Evolutionary conservation across 2,888 invertebrate species (phyloP).

Genomic region (Leucophora obtusa): DNA sequence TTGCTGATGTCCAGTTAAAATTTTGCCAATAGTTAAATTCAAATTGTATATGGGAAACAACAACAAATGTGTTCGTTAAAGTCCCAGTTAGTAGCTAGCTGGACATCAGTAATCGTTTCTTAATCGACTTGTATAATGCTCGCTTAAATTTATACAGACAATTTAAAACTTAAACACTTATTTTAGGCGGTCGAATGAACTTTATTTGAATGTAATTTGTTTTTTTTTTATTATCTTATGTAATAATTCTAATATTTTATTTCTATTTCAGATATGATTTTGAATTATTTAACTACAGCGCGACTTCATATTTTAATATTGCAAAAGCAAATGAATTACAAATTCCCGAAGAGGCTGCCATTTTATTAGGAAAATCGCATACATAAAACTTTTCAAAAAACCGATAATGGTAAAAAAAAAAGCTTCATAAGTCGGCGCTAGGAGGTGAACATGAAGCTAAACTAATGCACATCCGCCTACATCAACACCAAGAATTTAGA

Average conservation of each 20-base stretch:
- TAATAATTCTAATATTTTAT: conserved; percentile 51
- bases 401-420: no score
- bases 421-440: neutral
- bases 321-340: conserved; percentile 64
- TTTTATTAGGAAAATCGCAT: conserved; percentile 51
- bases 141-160: no score
- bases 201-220: neutral
- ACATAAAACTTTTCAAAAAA: conserved; percentile 19
- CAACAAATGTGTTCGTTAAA: no score
- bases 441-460: neutral
- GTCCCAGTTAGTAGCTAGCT: no score
- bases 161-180: no score
- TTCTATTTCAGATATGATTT: conserved; percentile 87
- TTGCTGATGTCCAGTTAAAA: no score
- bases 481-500: neutral
- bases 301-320: conserved; percentile 77
- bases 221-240: neutral
- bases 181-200: no score
- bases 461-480: neutral
- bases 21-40: no score
- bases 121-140: no score
- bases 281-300: conserved; percentile 90
- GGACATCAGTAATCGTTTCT: no score
- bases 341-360: conserved; percentile 54
- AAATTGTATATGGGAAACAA: no score